Evolutionary conservation across 2,888 invertebrate genomes (phyloP), one percentile per base, ranked within the genome.

Genomic region (Eurytoma californica): DNA sequence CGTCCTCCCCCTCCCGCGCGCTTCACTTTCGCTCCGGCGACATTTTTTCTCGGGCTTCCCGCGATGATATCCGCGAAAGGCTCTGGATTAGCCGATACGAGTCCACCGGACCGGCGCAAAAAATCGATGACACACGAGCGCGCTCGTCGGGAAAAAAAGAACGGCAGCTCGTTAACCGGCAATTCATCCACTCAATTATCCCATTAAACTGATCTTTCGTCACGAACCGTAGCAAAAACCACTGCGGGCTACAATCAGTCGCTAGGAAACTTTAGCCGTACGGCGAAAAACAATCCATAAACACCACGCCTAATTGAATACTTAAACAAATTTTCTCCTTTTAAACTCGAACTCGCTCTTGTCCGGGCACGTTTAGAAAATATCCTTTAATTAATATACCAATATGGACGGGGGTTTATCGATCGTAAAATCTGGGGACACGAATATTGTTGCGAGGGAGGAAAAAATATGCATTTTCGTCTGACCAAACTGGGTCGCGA

Each of bases 171-270:
- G 70, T 77, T 68, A 67, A 58, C 53, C 58, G n/a, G 65, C 76
- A 73, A 76, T 76, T 81, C 60, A 76, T 72, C 69, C 65, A 28
- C 72, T 76, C 79, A 79, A 79, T 81, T 81, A 81, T 79, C 76
- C 73, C 77, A 81, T 81, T 82, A 80, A 72, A 75, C 47, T 75
- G 70, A 80, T 82, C 77, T 77, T 77, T 79, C 82, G 80, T 82
- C 80, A 82, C 77, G 81, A 81, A 69, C 18, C 58, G 55, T 49
- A 3, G 58, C 63, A 73, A 70, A 67, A 80, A 80, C 7, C 20
- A 4, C 58, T 57, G 58, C 61, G 18, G 61, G 77, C 73, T 61
- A 53, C 30, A 57, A 24, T 61, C 55, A 47, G 30, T 69, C 69
- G 65, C 30, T 13, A 39, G 39, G 53, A 68, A 30, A 61, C 18